Evolutionary conservation across 2,113 vertebrate genomes (phyloP), one percentile per base, ranked within the genome.

Genomic region (Percopsis transmontana): DNA sequence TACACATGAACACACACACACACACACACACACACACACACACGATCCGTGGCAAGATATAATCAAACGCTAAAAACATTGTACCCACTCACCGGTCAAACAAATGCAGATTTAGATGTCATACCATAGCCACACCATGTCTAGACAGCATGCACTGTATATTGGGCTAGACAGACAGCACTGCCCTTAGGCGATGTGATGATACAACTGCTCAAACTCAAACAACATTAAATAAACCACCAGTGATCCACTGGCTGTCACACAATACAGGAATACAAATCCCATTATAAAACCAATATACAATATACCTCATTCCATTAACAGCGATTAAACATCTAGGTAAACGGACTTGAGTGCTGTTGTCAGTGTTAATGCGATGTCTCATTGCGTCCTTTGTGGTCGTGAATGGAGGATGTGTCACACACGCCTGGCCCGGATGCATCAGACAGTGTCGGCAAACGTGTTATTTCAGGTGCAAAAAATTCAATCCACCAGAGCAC

Each of bases 381-480:
- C 19, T n/a, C 57, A 44, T n/a, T 20, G 60, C 9, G 54, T 27
- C 58, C 9, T 21, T 1, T 51, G 59, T 20, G 60, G 68, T 16
- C 75, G 74, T 82, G 74, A 86, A 85, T 84, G 81, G 79, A 38
- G 58, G 18, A 58, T 79, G 56, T 74, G 66, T 82, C 75, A 80
- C 47, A 45, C 66, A 76, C 45, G 79, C 56, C 40, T n/a, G 68
- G 19, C 50, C 56, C 58, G 61, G 56, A 68, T 82, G 71, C 77
- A 74, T 80, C 74, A 79, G 69, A 68, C 69, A 65, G 70, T 53
- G 70, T 81, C 45, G 58, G 51, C 48, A 16, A 68, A 82, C 78
- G 82, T 81, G 85, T 88, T 88, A 84, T 87, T 88, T 85, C 73
- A 79, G 81, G 83, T 79, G 80, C 65, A 71, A 82, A 84, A 66